Percentiles rank a stretch among this genome's conserved stretches.
phyloP scores from a whole-genome alignment of 2,113 vertebrate species.

The Myxocyprinus asiaticus region DNA sequence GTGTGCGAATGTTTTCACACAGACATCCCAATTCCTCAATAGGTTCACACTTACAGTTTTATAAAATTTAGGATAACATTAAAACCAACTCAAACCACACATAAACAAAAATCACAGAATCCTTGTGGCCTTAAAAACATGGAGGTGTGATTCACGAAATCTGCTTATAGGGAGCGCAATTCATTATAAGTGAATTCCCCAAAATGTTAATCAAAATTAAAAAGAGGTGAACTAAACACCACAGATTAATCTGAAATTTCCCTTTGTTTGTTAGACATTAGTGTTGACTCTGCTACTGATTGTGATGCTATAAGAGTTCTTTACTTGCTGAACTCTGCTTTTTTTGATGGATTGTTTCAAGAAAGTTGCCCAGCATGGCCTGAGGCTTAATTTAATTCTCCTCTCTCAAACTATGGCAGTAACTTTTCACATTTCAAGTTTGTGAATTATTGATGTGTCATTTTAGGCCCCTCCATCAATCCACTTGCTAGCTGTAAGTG shows the following conservation, averaged over 20 bases:
- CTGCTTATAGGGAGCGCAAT: no score
- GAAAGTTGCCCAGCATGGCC: conserved; percentile 28
- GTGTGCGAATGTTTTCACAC: no score
- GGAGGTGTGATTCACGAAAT: no score
- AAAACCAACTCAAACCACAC: no score
- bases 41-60: no score
- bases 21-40: no score
- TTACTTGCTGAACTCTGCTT: neutral
- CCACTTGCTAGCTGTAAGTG: conserved; percentile 11
- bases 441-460: conserved; percentile 40
- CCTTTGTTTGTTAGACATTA: neutral
- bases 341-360: conserved; percentile 40
- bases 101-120: no score
- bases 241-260: neutral
- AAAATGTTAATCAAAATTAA: neutral
- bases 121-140: no score
- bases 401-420: conserved; percentile 32
- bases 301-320: conserved; percentile 9
- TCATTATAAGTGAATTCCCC: no score
- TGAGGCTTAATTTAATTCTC: conserved; percentile 38
- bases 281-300: neutral
- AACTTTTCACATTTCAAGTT: conserved; percentile 42
- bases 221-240: neutral
- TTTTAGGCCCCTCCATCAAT: conserved; percentile 34
- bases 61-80: no score